phyloP scores from a whole-genome alignment of 2,113 vertebrate genomes.

The Psettodes erumei region DNA sequence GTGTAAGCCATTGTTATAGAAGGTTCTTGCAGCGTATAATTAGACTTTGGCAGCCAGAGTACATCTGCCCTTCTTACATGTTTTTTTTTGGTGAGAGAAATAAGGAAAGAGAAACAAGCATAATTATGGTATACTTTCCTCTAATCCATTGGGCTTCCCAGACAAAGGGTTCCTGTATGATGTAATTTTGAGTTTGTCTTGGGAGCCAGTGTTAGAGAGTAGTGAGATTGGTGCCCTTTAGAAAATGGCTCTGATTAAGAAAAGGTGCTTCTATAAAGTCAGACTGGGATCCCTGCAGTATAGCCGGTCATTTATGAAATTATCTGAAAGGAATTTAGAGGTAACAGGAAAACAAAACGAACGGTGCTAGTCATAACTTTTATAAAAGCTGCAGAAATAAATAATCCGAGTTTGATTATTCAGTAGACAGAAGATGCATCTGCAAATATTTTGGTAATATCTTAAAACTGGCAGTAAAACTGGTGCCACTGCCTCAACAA shows the following conservation, averaged over 20 bases:
- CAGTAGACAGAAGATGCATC: not conserved
- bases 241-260: conserved; percentile 20
- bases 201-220: conserved; percentile 3
- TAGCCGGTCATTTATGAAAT: not conserved
- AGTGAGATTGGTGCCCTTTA: conserved; percentile 10
- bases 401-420: not conserved
- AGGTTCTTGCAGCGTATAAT: conserved; percentile 34
- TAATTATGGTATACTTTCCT: conserved; percentile 16
- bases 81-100: conserved; percentile 14
- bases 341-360: not conserved
- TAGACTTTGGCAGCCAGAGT: conserved; percentile 19
- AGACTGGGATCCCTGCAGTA: not conserved
- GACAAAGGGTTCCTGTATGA: conserved; percentile 36
- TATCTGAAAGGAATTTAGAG: not conserved
- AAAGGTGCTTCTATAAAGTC: conserved; percentile 28
- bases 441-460: not conserved
- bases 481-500: not conserved
- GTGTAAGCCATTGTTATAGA: conserved; percentile 20
- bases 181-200: conserved; percentile 27
- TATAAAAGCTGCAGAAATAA: not conserved
- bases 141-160: conserved; percentile 24
- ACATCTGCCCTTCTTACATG: conserved; percentile 14
- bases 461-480: not conserved
- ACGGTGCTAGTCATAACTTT: not conserved
- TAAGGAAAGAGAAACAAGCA: not conserved